Evolutionary conservation across 2,797 vertebrate genomes (phyloP).

Genomic region (Mareca strepera): DNA sequence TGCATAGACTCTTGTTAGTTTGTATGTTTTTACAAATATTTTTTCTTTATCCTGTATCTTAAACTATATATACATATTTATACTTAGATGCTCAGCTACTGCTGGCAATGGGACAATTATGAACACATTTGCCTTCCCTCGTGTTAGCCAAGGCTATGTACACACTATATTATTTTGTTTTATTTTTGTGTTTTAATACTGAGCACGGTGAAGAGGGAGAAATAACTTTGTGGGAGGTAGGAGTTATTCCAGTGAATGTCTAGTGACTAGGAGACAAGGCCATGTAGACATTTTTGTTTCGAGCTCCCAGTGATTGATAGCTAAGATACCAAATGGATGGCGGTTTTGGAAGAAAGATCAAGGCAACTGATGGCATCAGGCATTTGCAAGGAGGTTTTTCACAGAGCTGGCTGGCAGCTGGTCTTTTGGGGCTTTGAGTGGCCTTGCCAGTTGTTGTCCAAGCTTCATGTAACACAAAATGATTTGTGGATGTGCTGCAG

Average conservation of each 20-base stretch:
- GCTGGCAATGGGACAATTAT: neutral
- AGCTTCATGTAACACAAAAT: neutral
- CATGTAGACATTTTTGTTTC: neutral
- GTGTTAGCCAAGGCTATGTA: neutral
- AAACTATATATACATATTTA: neutral
- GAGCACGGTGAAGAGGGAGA: neutral
- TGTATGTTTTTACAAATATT: neutral
- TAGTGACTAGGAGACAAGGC: neutral
- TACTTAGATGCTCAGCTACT: neutral
- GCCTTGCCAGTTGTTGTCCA: neutral
- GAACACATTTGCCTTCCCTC: neutral
- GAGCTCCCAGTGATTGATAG: neutral
- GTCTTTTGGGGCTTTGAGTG: neutral
- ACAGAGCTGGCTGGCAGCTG: neutral
- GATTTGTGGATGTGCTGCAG: neutral
- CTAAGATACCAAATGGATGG: neutral
- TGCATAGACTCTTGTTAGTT: neutral
- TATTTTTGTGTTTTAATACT: neutral
- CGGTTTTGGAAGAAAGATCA: slow-evolving; percentile 21
- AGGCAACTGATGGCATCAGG: neutral
- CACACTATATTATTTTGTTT: neutral
- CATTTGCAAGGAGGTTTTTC: neutral
- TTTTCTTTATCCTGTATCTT: neutral
- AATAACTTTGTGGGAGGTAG: neutral
- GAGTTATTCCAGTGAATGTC: neutral